Base-by-base conservation (phyloP, 2,797 vertebrate species). In the Mormyrops boulengeri region DNA sequence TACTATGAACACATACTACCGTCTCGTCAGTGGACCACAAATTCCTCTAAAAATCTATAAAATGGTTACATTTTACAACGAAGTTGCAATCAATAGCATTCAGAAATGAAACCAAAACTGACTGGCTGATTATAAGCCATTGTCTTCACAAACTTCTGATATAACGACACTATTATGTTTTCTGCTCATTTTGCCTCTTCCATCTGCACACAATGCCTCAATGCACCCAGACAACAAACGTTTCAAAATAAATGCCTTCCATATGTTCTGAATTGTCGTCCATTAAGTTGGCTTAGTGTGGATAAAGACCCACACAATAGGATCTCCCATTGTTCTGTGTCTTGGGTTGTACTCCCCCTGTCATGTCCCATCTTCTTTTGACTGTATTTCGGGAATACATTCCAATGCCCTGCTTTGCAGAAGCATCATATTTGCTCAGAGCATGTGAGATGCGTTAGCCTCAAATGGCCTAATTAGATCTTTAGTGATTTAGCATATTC, bases 391-490 rank as follows among this genome's bases (percentile, higher is more conserved):
- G 2, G 52, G 30, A 60, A 57, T 17, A 17, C 8, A 89, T 82
- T 57, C 77, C 50, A 57, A 17, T 30, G 30, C n/a, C 44, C 30
- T 53, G 47, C 60, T 87, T 53, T 89, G 60, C 57, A 57, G 49
- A 89, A 49, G 60, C 60, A 22, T 87, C 60, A 47, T n/a, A 50
- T 55, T 52, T 17, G 84, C 17, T 12, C 30, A 41, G 47, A 52
- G 52, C 60, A 89, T 88, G 34, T 89, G 60, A 87, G 38, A 80
- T 44, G 8, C n/a, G 11, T 87, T 89, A 87, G 22, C 30, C 38
- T 53, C 84, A 87, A 87, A 73, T 89, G 85, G 62, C 12, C 57
- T 85, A 53, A 89, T 52, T 50, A 84, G 34, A 82, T 22, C 57
- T 86, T 53, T 87, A 69, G 22, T 6, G 57, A 85, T 85, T 85